Evolutionary conservation across 2,888 invertebrate species (phyloP), one percentile per base, ranked within the genome.

Genomic region (Neocrepidodera transversa): DNA sequence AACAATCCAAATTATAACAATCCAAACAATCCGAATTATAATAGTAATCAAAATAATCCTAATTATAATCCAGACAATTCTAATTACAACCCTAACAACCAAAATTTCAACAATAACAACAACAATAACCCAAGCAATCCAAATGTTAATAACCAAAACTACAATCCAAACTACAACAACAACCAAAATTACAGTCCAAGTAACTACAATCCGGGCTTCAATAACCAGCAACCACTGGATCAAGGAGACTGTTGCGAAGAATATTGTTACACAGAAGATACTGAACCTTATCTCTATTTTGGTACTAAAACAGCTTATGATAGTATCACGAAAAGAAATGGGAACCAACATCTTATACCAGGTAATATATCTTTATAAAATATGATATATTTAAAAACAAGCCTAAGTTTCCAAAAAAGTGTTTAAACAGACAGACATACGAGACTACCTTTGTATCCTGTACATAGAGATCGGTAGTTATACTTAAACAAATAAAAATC

Each of bases 271-370:
- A 80, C 83, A 0, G 78, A 79, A 0, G 85, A 88, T 60, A 81
- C 83, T 16, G 82, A 87, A 56, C 89, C 89, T 0, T 89, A 89
- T 71, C 74, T 88, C 11, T 82, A 86, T 51, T 90, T 90, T 74
- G 87, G 84, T 7, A 85, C 89, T 3, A 92, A 90, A 80, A 92
- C 92, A 0, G 86, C 91, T 0, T 93, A 93, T 74, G 85, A 87
- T 13, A 67, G 58, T 43, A 40, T 69, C 50, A 64, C 71, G 35
- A 84, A 85, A 38, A 84, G 85, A 30, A 82, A 83, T 56, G 83
- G 81, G 60, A 82, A 85, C 55, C 86, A 87, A 63, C 82, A 83
- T 50, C 62, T 64, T 18, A 84, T 91, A 35, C 87, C 87, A 67
- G 85, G 91, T 90, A 79, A 84, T 11, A 10, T 30, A 23, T 23